Evolutionary conservation across 2,888 invertebrate species (phyloP), one percentile per base, ranked within the genome.

Genomic region (Lasioglossum oenotherae): DNA sequence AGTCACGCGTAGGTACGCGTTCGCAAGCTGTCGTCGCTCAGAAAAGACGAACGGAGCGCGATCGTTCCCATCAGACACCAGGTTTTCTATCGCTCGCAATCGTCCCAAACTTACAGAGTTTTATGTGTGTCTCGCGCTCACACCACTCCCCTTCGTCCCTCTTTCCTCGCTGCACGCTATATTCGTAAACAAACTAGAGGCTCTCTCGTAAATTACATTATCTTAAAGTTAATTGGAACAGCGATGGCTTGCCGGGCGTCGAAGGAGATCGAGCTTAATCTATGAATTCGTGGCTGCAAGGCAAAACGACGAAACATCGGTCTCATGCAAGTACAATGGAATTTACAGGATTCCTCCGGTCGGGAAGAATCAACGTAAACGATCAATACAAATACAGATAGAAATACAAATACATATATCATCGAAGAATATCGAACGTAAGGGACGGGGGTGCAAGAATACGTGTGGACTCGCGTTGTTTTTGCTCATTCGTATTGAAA

Each of bases 121-220:
- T 44, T 44, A 41, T 27, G 14, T 31, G 6, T 31, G 6, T 64
- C 57, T 64, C 57, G 19, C 31, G 64, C 19, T 64, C 64, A 27
- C 31, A 31, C 64, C 64, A 35, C 31, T 19, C 64, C 64, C 64
- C 64, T 53, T 44, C 57, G 16, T 27, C 46, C 31, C 57, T 38
- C 38, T 49, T 41, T 41, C 69, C 41, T 41, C 71, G 41, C 71
- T 35, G 64, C 60, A 35, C 75, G 38, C 67, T 69, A 73, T 64
- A 64, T 67, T 81, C 38, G 78, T 85, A 87, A 88, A 82, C 78
- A 90, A 90, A 90, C 78, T 90, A 90, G 81, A 88, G 81, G 82
- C 74, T 74, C 53, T 82, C 81, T 74, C 49, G 44, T 73, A 75
- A 76, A 79, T 69, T 78, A 78, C 60, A 79, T 38, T 71, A 49